Base-by-base conservation (phyloP, 2,113 vertebrate species). In the Lamprologus tigripictilis region DNA sequence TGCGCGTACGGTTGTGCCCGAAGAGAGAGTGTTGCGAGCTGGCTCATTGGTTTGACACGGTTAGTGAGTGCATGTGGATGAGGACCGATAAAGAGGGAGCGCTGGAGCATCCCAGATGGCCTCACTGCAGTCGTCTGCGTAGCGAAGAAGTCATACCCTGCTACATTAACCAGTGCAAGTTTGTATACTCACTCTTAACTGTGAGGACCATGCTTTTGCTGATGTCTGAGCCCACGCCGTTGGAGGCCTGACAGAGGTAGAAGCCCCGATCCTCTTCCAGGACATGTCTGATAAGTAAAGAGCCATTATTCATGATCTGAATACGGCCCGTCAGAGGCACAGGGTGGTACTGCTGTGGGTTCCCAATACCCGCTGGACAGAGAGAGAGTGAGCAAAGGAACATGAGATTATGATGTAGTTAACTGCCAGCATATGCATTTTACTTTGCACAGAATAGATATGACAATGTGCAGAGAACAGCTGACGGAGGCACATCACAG, bases 171-270 rank as follows among this genome's bases (percentile, higher is more conserved):
- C 81, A 2, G 9, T 40, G 40, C 12, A 66, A 57, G 83, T 85
- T 61, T 79, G 53, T 58, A 40, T 89, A 97, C 98, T 97, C 87
- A 99, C 98, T 99, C 94, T 99, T 99, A 31, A 99, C 98, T 0
- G 98, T 99, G 89, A 99, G 98, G 85, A 99, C 97, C 98, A 99
- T 99, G 95, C 98, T 98, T 95, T 99, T 99, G 98, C 99, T 99
- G 97, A 99, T 99, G 95, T 99, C 99, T 0, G 99, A 99, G 83
- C 98, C 99, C 87, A 99, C 99, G 0, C 98, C 98, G 2, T 99
- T 99, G 97, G 98, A 99, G 94, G 98, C 99, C 96, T 99, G 98
- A 94, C 98, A 99, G 68, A 99, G 97, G 97, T 99, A 99, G 94
- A 99, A 99, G 83, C 99, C 98, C 0, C 98, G 98, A 91, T 99